phyloP scores from a whole-genome alignment of 2,113 vertebrate genomes.

The Condylura cristata region DNA sequence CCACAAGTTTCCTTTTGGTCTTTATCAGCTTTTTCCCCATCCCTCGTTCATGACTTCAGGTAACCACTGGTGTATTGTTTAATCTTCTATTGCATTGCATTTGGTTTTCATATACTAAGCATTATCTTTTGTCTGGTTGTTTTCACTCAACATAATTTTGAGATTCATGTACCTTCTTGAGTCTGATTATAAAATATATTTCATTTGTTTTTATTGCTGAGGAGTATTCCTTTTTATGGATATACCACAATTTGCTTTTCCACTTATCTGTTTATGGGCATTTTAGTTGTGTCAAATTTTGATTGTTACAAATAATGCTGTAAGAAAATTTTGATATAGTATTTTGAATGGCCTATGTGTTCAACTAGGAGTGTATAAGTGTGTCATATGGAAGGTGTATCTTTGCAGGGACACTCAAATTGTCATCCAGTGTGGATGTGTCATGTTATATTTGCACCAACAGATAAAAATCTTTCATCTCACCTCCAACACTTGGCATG shows the following conservation, averaged over 20 bases:
- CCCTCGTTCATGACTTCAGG: neutral
- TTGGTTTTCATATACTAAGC: neutral
- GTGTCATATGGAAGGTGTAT: neutral
- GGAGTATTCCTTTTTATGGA: conserved; percentile 6
- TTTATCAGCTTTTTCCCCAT: neutral
- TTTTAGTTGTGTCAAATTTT: neutral
- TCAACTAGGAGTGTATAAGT: neutral
- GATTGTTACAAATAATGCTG: neutral
- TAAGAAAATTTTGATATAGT: neutral
- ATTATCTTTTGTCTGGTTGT: neutral
- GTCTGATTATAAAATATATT: neutral
- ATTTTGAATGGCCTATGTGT: neutral
- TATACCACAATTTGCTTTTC: neutral
- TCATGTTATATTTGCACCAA: neutral
- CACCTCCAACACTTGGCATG: neutral
- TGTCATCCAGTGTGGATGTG: neutral
- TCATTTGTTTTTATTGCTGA: neutral
- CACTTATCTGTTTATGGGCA: neutral
- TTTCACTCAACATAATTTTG: neutral
- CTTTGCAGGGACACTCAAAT: neutral
- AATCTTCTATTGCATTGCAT: no score
- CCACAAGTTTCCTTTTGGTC: neutral
- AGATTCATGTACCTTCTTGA: neutral
- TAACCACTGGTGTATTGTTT: neutral
- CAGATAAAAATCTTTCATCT: neutral